A percentile compares a stretch with the other conserved stretches of the same genome.
Conservation (phyloP, 2,797 vertebrate species). For the Avahi laniger region DNA sequence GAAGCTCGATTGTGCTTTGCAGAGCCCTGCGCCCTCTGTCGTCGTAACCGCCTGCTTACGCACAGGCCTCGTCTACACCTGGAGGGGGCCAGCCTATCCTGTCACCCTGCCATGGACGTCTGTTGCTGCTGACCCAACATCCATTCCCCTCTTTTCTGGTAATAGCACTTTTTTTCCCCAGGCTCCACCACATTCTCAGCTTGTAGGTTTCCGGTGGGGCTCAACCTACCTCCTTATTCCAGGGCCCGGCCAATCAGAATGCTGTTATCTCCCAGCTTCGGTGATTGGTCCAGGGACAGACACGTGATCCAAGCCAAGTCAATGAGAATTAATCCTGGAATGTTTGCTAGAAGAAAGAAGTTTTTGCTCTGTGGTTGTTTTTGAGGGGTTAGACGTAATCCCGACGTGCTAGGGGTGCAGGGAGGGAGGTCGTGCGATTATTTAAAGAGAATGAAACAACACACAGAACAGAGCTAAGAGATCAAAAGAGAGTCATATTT, state of each 20-base stretch:
- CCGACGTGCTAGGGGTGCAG: neutral
- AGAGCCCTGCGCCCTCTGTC: neutral
- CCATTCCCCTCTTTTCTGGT: neutral
- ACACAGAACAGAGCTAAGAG: neutral
- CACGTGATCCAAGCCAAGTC: neutral
- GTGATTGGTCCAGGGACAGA: neutral
- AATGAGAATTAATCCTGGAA: constrained; percentile 9
- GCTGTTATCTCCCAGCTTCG: neutral
- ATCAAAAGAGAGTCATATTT: neutral
- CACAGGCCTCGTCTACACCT: neutral
- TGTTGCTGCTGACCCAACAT: neutral
- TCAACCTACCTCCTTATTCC: neutral
- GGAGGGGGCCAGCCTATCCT: neutral
- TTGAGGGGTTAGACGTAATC: neutral
- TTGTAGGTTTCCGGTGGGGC: neutral
- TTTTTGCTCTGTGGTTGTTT: neutral
- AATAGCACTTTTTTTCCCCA: neutral
- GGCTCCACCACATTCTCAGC: neutral
- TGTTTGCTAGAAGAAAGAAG: neutral
- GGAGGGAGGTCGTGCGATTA: neutral
- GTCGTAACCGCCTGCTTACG: neutral
- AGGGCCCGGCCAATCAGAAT: neutral
- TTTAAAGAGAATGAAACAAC: constrained; percentile 6
- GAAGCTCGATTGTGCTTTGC: neutral
- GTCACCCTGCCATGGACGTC: neutral